These are phyloP conservation scores for Calyptommatus sinebrachiatus DNA, from an alignment of 2,113 vertebrate species.

Conservation along the genomic window DNA sequence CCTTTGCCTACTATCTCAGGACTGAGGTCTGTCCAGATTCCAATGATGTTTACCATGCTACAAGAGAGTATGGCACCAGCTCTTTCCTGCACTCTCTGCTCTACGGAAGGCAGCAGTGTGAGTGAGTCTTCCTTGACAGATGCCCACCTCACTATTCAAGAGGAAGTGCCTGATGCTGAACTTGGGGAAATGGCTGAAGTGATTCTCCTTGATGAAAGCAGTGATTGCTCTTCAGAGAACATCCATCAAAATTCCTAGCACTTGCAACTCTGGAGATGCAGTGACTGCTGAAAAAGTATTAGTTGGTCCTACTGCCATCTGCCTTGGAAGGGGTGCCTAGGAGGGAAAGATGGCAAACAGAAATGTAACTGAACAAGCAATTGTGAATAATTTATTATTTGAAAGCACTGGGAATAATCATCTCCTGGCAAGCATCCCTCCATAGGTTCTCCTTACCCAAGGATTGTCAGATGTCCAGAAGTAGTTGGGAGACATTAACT, in stretches of 20 bases:
- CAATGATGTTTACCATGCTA: constrained; percentile 73
- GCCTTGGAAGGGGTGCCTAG: constrained; percentile 23
- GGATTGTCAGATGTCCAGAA: constrained; percentile 48
- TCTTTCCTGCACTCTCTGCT: constrained; percentile 85
- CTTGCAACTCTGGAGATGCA: constrained; percentile 19
- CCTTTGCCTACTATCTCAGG: constrained; percentile 64
- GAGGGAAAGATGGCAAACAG: constrained; percentile 31
- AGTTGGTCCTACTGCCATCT: constrained; percentile 46
- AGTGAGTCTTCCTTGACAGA: constrained; percentile 91
- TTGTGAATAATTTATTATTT: constrained; percentile 31
- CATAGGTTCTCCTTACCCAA: constrained; percentile 40
- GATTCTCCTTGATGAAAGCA: constrained; percentile 67
- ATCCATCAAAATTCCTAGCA: constrained; percentile 71
- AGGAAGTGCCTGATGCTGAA: constrained; percentile 79
- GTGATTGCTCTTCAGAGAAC: constrained; percentile 75
- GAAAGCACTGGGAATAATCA: constrained; percentile 31
- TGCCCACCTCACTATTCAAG: constrained; percentile 85
- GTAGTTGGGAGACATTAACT: background rate
- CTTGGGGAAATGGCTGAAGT: constrained; percentile 72
- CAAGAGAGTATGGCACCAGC: constrained; percentile 78
- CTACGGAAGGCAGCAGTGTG: constrained; percentile 87
- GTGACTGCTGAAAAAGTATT: constrained; percentile 29
- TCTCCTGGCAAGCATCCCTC: constrained; percentile 40
- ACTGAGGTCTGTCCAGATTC: constrained; percentile 73
- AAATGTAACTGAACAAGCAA: constrained; percentile 21